Conservation (phyloP, 2,797 vertebrate species). For the Poeciliopsis infans region DNA sequence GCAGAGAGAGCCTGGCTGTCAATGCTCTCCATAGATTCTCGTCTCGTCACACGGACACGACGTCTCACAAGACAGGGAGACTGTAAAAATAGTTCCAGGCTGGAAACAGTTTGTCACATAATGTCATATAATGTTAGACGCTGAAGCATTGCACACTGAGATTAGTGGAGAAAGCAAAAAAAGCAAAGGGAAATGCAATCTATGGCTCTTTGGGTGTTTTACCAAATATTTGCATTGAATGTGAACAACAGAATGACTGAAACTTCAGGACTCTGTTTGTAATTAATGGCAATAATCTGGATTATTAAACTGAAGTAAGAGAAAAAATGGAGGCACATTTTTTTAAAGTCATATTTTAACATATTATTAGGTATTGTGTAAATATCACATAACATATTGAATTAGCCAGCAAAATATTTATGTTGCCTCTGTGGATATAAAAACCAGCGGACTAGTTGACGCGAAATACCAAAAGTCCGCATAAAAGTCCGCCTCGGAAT, state of each 20-base stretch:
- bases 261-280: not conserved
- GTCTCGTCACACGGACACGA: slow-evolving; percentile 2
- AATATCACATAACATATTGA: not conserved
- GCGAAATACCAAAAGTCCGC: too few species aligned
- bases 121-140: not conserved
- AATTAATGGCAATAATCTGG: not conserved
- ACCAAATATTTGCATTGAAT: not conserved
- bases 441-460: too few species aligned
- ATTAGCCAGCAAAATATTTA: not conserved
- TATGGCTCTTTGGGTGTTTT: too few species aligned
- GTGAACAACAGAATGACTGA: not conserved
- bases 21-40: slow-evolving; percentile 25
- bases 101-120: not conserved
- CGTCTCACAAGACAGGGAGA: not conserved
- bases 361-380: not conserved
- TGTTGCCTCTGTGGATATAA: too few species aligned
- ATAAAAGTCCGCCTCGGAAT: too few species aligned
- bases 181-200: too few species aligned
- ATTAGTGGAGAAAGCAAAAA: not conserved
- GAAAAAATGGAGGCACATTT: not conserved
- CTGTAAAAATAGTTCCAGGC: not conserved
- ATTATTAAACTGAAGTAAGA: not conserved
- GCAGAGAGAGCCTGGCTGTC: slow-evolving; percentile 10
- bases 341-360: not conserved
- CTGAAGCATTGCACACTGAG: not conserved